A percentile compares a stretch with the other conserved stretches of the same genome.
phyloP scores from a whole-genome alignment of 2,113 vertebrate genomes.

The Myiozetetes cayanensis region DNA sequence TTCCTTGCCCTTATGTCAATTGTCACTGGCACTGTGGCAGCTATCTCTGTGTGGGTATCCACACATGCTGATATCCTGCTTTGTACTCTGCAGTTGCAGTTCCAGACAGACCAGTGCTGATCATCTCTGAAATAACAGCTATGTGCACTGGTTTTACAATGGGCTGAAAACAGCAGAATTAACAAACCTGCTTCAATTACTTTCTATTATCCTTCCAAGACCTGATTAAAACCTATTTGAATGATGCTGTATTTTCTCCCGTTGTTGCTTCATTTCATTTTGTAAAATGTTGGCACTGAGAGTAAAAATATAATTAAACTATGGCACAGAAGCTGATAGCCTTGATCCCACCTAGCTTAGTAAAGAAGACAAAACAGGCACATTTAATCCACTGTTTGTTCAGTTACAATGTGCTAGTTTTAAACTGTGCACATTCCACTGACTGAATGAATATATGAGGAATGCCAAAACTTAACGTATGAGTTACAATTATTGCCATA shows the following conservation, averaged over 20 bases:
- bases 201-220: slow-evolving; percentile 42
- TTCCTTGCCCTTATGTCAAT: neutral
- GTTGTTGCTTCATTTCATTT: slow-evolving; percentile 19
- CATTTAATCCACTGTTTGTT: slow-evolving; percentile 58
- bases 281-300: slow-evolving; percentile 29
- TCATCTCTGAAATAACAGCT: neutral
- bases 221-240: slow-evolving; percentile 18
- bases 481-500: slow-evolving; percentile 28
- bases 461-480: slow-evolving; percentile 19
- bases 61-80: neutral
- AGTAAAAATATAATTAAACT: slow-evolving; percentile 58
- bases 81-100: neutral
- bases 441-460: slow-evolving; percentile 12
- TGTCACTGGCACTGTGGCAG: neutral
- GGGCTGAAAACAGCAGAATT: neutral
- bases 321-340: slow-evolving; percentile 37
- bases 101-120: neutral
- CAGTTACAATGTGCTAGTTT: slow-evolving; percentile 25
- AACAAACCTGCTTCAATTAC: slow-evolving; percentile 7
- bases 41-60: neutral
- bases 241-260: neutral
- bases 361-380: slow-evolving; percentile 48
- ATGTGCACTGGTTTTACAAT: neutral
- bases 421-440: slow-evolving; percentile 32
- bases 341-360: slow-evolving; percentile 60